These are phyloP conservation scores for Hippocampus comes DNA, from an alignment of 2,113 vertebrate genomes.

Conservation along the genomic window DNA sequence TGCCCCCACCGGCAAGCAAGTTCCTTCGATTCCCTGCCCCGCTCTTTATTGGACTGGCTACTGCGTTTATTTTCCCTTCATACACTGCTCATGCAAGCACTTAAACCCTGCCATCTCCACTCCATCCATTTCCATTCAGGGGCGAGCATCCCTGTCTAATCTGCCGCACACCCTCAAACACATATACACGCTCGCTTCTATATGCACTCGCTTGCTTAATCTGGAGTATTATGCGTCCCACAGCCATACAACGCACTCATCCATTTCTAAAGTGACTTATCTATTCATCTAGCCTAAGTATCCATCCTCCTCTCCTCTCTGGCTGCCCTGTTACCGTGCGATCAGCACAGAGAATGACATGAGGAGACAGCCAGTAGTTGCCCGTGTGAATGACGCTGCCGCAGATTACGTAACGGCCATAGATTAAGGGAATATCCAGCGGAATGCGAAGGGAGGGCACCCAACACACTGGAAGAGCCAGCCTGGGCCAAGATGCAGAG, in stretches of 20 bases:
- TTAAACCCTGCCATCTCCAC: neutral
- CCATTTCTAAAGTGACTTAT: slow-evolving; percentile 15
- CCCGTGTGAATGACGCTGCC: slow-evolving; percentile 54
- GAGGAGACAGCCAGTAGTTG: slow-evolving; percentile 66
- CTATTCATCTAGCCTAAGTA: slow-evolving; percentile 23
- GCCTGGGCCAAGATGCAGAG: slow-evolving; percentile 22
- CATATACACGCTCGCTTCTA: slow-evolving; percentile 6
- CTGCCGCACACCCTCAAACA: neutral
- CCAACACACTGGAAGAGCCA: slow-evolving; percentile 42
- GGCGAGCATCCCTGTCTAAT: neutral
- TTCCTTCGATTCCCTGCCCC: slow-evolving; percentile 11
- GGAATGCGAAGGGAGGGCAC: slow-evolving; percentile 57
- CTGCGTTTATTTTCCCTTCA: neutral
- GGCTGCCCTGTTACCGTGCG: slow-evolving; percentile 52
- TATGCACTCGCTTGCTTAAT: slow-evolving; percentile 12
- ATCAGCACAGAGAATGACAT: slow-evolving; percentile 63
- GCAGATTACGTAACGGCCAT: slow-evolving; percentile 69
- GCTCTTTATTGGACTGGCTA: neutral
- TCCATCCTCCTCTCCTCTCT: slow-evolving; percentile 39
- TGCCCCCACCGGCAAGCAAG: neutral
- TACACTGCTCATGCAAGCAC: neutral
- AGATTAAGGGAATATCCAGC: slow-evolving; percentile 71
- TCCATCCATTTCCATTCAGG: slow-evolving; percentile 1
- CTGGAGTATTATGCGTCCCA: slow-evolving; percentile 13
- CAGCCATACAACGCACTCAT: slow-evolving; percentile 23